Evolutionary conservation across 2,113 vertebrate genomes (phyloP).

Genomic region (Maccullochella peelii): DNA sequence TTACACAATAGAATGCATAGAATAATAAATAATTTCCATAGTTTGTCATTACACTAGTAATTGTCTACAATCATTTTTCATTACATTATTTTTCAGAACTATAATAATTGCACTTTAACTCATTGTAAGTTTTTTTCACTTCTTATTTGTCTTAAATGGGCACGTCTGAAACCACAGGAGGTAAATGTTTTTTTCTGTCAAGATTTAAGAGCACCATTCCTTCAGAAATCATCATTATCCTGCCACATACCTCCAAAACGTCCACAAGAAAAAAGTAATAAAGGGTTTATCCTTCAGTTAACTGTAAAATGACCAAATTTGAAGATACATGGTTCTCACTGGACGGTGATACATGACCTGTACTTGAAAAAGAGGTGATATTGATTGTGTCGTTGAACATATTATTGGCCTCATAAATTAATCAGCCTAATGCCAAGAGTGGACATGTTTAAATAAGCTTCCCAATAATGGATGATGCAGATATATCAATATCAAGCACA

Average conservation of each 20-base stretch:
- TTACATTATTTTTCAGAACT: slow-evolving; percentile 41
- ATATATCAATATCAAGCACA: slow-evolving; percentile 14
- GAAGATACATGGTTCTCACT: background rate
- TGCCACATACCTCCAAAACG: background rate
- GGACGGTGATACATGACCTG: background rate
- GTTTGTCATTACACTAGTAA: slow-evolving; percentile 28
- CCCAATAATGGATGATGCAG: slow-evolving; percentile 11
- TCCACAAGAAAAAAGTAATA: background rate
- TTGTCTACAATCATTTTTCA: slow-evolving; percentile 61
- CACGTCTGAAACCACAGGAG: slow-evolving; percentile 1
- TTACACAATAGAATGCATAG: slow-evolving; percentile 26
- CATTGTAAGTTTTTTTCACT: slow-evolving; percentile 1
- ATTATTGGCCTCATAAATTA: background rate
- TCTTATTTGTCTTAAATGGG: background rate
- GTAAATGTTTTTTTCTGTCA: slow-evolving; percentile 7
- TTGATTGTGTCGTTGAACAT: background rate
- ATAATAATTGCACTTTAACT: slow-evolving; percentile 55
- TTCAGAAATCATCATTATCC: background rate
- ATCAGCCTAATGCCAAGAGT: background rate
- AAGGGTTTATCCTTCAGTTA: background rate
- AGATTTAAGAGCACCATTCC: background rate
- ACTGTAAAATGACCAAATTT: background rate
- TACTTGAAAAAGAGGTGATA: background rate
- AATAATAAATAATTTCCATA: slow-evolving; percentile 71
- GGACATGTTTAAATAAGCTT: slow-evolving; percentile 6